A percentile compares a stretch with the other conserved stretches of the same genome.
phyloP scores from a whole-genome alignment of 2,113 vertebrate species.

The Ploceus nigricollis region DNA sequence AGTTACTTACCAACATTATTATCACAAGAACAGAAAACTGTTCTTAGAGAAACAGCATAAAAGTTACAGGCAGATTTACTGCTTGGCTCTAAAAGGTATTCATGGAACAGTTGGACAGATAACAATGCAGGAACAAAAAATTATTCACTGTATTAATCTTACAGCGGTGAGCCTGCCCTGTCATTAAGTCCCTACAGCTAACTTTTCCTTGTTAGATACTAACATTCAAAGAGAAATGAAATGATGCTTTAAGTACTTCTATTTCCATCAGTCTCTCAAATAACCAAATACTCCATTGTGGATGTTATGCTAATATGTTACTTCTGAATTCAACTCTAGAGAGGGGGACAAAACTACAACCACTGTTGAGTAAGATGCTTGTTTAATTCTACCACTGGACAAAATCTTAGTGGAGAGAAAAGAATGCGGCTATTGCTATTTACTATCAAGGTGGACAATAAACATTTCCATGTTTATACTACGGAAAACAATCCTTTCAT shows the following conservation, averaged over 20 bases:
- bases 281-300: neutral
- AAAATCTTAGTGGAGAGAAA: neutral
- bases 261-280: neutral
- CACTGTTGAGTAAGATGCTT: neutral
- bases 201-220: neutral
- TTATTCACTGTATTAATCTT: neutral
- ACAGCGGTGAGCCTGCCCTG: rapidly evolving
- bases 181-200: neutral
- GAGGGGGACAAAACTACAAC: neutral
- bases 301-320: neutral
- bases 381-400: neutral
- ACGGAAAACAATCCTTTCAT: neutral
- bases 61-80: neutral
- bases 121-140: neutral
- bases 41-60: neutral
- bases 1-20: neutral
- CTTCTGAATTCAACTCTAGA: neutral
- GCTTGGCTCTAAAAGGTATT: neutral
- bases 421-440: neutral
- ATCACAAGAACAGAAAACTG: neutral
- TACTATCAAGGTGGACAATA: neutral
- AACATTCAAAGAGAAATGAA: neutral
- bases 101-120: neutral
- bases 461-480: neutral
- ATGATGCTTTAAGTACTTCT: neutral